Evolutionary conservation across 2,113 vertebrate species (phyloP).

Genomic region (Gopherus flavomarginatus): DNA sequence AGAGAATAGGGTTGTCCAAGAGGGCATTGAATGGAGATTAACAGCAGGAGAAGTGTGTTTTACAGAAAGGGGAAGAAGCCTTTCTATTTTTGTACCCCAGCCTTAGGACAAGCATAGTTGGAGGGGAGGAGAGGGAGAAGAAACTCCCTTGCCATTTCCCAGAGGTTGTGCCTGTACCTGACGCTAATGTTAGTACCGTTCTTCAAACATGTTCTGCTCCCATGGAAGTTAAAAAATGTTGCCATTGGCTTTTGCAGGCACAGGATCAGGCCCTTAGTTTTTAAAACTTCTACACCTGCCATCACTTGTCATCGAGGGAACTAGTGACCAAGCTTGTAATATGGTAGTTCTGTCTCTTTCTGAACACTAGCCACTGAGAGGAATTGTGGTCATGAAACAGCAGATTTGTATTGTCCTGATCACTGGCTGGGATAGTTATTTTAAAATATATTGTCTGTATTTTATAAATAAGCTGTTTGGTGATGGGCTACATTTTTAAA

Average conservation of each 20-base stretch:
- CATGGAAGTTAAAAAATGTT: background rate
- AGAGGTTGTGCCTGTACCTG: background rate
- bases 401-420: background rate
- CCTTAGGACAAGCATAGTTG: background rate
- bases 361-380: background rate
- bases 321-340: background rate
- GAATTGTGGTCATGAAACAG: background rate
- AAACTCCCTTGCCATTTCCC: background rate
- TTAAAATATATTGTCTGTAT: background rate
- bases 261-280: background rate
- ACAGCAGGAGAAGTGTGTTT: background rate
- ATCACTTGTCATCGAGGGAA: background rate
- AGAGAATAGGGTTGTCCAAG: background rate
- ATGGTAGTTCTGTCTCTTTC: background rate
- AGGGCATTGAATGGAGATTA: background rate
- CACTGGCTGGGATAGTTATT: background rate
- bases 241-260: background rate
- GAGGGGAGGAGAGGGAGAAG: background rate
- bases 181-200: background rate
- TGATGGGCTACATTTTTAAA: background rate
- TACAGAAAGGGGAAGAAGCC: background rate
- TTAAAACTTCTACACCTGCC: background rate
- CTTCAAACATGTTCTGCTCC: background rate
- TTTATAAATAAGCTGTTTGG: conserved; percentile 33
- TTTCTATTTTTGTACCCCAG: background rate